Percentiles rank a stretch among this genome's conserved stretches.
These are phyloP conservation scores for Gambusia affinis DNA, from an alignment of 2,113 vertebrate species.

Conservation along the genomic window DNA sequence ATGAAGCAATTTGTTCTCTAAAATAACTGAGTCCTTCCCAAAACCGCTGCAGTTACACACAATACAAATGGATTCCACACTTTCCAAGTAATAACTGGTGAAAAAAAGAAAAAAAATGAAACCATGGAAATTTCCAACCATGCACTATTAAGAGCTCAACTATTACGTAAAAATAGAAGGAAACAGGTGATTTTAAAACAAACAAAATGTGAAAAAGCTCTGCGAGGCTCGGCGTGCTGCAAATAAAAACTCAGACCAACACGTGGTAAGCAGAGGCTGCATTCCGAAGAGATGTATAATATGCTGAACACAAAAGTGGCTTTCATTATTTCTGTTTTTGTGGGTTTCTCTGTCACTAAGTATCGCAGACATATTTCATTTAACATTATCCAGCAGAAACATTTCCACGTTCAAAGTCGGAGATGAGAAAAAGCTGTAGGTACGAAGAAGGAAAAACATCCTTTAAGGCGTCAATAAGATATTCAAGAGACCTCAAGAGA, in stretches of 20 bases:
- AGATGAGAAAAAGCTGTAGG: not conserved
- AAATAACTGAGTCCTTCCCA: not conserved
- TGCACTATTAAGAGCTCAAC: not conserved
- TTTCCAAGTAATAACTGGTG: no score
- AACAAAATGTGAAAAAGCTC: not conserved
- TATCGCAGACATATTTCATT: slow-evolving; percentile 34
- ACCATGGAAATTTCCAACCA: not conserved
- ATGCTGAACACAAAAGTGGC: slow-evolving; percentile 37
- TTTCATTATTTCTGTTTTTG: slow-evolving; percentile 49
- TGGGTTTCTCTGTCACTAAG: slow-evolving; percentile 32
- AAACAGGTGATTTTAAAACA: not conserved
- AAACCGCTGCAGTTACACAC: not conserved
- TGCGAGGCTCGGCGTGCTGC: not conserved
- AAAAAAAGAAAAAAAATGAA: not conserved
- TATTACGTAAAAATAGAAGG: not conserved
- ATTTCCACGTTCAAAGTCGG: not conserved
- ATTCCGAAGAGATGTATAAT: slow-evolving; percentile 50
- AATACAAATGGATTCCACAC: not conserved
- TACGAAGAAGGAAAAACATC: not conserved
- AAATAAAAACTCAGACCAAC: not conserved
- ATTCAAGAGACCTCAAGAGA: not conserved
- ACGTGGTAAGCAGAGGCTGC: slow-evolving; percentile 34
- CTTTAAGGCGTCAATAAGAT: not conserved
- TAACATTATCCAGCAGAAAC: slow-evolving; percentile 4
- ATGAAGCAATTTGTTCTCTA: not conserved